Percentiles rank a stretch among this genome's conserved stretches.
phyloP scores from a whole-genome alignment of 1,140 invertebrate genomes.

The Linepithema humile region DNA sequence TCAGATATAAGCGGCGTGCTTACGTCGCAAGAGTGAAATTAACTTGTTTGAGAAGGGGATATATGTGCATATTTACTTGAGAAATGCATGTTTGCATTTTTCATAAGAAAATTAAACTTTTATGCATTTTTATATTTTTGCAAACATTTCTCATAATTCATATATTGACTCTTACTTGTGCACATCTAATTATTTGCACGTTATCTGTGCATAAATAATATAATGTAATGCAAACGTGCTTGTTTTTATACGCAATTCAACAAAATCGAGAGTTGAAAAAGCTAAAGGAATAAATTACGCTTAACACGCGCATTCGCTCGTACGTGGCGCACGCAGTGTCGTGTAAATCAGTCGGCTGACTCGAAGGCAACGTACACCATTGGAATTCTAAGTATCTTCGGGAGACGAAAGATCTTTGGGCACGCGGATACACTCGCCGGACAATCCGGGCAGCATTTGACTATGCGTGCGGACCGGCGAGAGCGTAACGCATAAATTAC shows the following conservation, averaged over 20 bases:
- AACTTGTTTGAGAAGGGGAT: not conserved
- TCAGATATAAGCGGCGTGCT: not conserved
- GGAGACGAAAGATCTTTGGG: slow-evolving; percentile 14
- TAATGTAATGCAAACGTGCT: not conserved
- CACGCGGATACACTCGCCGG: not conserved
- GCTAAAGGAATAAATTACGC: slow-evolving; percentile 55
- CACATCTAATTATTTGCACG: no score
- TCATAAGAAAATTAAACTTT: not conserved
- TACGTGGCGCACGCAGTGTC: slow-evolving; percentile 49
- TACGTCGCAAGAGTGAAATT: not conserved
- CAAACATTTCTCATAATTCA: not conserved
- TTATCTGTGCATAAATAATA: no score
- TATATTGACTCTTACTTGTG: no score
- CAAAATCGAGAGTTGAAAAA: not conserved
- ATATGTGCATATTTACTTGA: not conserved
- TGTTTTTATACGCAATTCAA: not conserved
- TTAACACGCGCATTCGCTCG: slow-evolving; percentile 25
- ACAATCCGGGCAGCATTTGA: slow-evolving; percentile 35
- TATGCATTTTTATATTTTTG: not conserved
- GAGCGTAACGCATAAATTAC: slow-evolving; percentile 59
- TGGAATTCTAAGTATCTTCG: slow-evolving; percentile 62
- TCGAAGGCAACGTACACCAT: slow-evolving; percentile 40
- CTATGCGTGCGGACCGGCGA: slow-evolving; percentile 12
- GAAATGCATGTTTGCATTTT: not conserved
- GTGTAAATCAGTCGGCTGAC: slow-evolving; percentile 65